phyloP scores from a whole-genome alignment of 53 echinoderm and acorn worm genomes.

The Antedon mediterranea region DNA sequence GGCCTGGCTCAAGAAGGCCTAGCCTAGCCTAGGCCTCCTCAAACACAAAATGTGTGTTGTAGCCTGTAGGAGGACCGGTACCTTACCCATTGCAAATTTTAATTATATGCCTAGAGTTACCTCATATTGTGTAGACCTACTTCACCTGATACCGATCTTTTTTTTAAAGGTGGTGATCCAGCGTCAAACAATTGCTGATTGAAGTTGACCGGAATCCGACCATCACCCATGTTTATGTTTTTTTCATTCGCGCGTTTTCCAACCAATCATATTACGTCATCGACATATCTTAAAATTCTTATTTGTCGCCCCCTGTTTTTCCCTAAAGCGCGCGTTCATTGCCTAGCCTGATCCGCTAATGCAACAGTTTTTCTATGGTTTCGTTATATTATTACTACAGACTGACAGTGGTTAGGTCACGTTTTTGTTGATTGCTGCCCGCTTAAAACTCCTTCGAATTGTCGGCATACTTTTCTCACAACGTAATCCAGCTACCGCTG shows the following conservation, averaged over 20 bases:
- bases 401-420: background rate
- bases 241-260: too few species aligned
- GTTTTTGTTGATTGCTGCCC: slow-evolving; percentile 1
- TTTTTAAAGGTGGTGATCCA: background rate
- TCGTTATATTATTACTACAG: background rate
- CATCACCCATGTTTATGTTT: too few species aligned
- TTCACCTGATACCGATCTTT: background rate
- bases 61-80: too few species aligned
- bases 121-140: background rate
- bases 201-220: too few species aligned
- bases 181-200: background rate
- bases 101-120: too few species aligned
- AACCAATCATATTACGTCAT: too few species aligned
- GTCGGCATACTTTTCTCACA: background rate
- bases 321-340: too few species aligned
- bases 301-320: background rate
- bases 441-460: background rate
- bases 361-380: background rate
- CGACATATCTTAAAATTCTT: background rate
- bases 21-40: too few species aligned
- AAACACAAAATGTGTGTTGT: too few species aligned
- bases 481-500: background rate
- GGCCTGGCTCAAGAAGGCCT: too few species aligned
- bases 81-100: too few species aligned
- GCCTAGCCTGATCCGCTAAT: too few species aligned